Evolutionary conservation across 2,113 vertebrate species (phyloP).

Genomic region (Dicaeum eximium): DNA sequence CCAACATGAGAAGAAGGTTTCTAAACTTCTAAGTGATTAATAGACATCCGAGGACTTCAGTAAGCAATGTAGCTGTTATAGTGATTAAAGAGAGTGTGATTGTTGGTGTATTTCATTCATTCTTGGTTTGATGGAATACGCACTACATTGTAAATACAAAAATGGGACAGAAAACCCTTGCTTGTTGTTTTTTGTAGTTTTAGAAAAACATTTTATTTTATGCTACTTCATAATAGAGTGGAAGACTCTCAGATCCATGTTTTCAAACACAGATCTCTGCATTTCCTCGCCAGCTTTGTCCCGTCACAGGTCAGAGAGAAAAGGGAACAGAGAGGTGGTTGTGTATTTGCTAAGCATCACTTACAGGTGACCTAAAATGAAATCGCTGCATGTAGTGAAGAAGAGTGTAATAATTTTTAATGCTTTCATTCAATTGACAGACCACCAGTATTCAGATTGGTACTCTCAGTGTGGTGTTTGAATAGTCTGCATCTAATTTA

Average conservation of each 20-base stretch:
- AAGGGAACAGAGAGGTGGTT: neutral
- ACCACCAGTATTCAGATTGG: neutral
- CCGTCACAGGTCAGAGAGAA: neutral
- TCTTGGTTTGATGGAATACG: neutral
- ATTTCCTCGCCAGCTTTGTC: neutral
- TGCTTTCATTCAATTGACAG: neutral
- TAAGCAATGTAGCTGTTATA: neutral
- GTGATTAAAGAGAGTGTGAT: neutral
- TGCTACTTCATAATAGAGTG: neutral
- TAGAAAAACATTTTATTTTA: neutral
- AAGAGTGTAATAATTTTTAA: neutral
- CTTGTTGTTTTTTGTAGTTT: neutral
- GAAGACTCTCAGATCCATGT: neutral
- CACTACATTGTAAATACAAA: conserved; percentile 1
- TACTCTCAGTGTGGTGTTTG: neutral
- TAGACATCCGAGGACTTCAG: neutral
- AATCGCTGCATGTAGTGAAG: neutral
- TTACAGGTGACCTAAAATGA: neutral
- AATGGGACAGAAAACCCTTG: neutral
- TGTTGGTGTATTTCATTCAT: neutral
- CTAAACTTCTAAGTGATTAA: neutral
- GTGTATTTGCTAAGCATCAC: neutral
- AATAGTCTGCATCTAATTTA: neutral
- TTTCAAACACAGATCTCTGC: neutral
- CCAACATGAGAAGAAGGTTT: neutral